Percentiles rank a stretch among this genome's conserved stretches.
Evolutionary conservation across 2,888 invertebrate genomes (phyloP).

Genomic region (Coelogynopora nodosa): DNA sequence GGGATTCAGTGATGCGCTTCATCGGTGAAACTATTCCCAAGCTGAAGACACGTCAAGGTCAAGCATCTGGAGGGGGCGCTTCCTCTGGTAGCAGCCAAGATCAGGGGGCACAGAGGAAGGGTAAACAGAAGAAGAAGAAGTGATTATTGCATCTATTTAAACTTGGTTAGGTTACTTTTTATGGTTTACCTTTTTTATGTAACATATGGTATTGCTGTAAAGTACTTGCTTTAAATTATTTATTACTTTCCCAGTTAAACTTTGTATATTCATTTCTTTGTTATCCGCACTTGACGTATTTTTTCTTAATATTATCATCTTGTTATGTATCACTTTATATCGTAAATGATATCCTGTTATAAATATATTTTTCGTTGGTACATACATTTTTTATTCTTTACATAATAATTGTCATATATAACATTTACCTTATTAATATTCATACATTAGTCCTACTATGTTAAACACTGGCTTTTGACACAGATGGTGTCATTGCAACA

Average conservation of each 20-base stretch:
- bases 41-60: conserved; percentile 70
- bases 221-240: background rate
- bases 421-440: too few species aligned
- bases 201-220: background rate
- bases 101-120: background rate
- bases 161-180: background rate
- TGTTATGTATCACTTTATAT: background rate
- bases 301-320: background rate
- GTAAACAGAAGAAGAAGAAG: background rate
- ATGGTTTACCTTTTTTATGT: background rate
- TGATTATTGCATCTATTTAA: background rate
- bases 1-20: conserved; percentile 74
- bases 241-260: background rate
- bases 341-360: too few species aligned
- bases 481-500: too few species aligned
- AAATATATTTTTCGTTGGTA: background rate
- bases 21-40: conserved; percentile 83
- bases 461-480: too few species aligned
- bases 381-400: too few species aligned
- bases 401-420: too few species aligned
- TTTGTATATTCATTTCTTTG: background rate
- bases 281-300: background rate
- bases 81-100: background rate
- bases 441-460: too few species aligned
- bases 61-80: background rate